Evolutionary conservation across 2,113 vertebrate species (phyloP).

Genomic region (Plecotus auritus): DNA sequence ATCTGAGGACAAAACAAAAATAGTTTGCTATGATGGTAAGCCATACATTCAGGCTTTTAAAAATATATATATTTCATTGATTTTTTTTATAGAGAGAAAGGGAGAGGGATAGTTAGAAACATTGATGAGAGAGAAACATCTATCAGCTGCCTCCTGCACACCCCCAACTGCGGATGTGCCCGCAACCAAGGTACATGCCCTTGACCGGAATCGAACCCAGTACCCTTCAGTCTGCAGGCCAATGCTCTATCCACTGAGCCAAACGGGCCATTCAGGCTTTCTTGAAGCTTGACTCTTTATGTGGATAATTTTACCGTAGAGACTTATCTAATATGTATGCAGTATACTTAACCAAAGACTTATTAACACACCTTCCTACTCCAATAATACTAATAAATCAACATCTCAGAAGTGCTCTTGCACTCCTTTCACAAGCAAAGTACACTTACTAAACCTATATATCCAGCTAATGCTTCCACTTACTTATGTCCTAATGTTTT

Average conservation of each 20-base stretch:
- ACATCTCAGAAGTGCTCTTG: not conserved
- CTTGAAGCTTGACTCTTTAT: not conserved
- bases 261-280: not conserved
- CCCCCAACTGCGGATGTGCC: too few relatives aligned
- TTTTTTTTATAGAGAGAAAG: too few relatives aligned
- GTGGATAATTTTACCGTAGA: not conserved
- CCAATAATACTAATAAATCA: not conserved
- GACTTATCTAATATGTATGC: not conserved
- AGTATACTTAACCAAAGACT: not conserved
- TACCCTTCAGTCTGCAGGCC: too few relatives aligned
- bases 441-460: not conserved
- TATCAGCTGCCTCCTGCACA: too few relatives aligned
- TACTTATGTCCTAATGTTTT: not conserved
- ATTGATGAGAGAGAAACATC: too few relatives aligned
- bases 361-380: not conserved
- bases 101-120: too few relatives aligned
- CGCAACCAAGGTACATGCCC: too few relatives aligned
- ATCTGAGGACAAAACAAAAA: conserved; percentile 20
- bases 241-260: too few relatives aligned
- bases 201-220: too few relatives aligned
- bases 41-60: not conserved
- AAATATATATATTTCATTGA: too few relatives aligned
- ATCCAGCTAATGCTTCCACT: not conserved
- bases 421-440: not conserved
- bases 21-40: not conserved